phyloP scores from a whole-genome alignment of 2,797 vertebrate genomes.

The Graptemys geographica region DNA sequence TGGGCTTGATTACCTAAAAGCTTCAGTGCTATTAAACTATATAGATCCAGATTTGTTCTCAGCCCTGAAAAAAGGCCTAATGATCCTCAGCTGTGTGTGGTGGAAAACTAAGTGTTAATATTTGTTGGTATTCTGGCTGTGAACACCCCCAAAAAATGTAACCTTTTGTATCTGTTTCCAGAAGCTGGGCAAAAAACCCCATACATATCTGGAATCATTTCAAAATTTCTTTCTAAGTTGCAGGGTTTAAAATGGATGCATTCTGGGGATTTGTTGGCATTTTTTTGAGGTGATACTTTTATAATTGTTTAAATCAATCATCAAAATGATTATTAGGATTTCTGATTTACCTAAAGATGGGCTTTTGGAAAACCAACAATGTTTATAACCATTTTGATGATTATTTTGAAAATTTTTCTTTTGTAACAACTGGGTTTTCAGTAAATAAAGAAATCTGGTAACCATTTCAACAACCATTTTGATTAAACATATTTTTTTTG shows the following conservation, averaged over 20 bases:
- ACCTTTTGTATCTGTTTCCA: slow-evolving; percentile 1
- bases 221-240: slow-evolving; percentile 27
- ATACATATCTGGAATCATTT: background rate
- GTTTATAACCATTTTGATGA: background rate
- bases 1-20: background rate
- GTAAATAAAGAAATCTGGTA: background rate
- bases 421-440: background rate
- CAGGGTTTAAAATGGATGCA: background rate
- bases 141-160: background rate
- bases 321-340: background rate
- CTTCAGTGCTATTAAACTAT: background rate
- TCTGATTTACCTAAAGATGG: background rate
- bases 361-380: background rate
- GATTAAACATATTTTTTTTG: background rate
- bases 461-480: background rate
- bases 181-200: slow-evolving; percentile 21
- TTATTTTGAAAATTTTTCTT: background rate
- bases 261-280: background rate
- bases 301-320: background rate
- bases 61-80: background rate
- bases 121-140: background rate
- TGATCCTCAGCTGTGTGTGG: background rate
- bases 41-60: background rate
- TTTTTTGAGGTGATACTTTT: slow-evolving; percentile 3
- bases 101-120: background rate